These are phyloP conservation scores for Beris chalybata DNA, from an alignment of 2,888 invertebrate species.

Conservation along the genomic window DNA sequence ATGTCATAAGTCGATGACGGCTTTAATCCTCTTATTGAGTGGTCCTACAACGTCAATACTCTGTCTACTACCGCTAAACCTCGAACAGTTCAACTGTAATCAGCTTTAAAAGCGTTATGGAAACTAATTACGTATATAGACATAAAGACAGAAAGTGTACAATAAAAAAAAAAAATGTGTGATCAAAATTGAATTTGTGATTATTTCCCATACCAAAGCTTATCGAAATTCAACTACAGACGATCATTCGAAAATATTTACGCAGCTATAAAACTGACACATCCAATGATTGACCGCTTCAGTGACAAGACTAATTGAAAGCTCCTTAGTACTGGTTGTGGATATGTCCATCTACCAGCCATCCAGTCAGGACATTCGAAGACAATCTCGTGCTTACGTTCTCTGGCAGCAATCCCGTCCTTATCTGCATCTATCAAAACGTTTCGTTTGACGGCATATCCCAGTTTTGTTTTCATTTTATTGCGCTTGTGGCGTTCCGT, in stretches of 20 bases:
- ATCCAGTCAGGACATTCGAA: background rate
- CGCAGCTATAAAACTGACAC: constrained; percentile 29
- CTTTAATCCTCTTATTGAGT: too few relatives aligned
- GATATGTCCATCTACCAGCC: background rate
- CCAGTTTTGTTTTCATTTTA: constrained; percentile 23
- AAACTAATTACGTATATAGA: too few relatives aligned
- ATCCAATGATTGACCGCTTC: constrained; percentile 24
- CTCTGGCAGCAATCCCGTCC: background rate
- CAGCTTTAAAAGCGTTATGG: too few relatives aligned
- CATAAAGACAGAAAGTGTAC: too few relatives aligned
- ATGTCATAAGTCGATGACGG: too few relatives aligned
- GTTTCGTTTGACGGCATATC: constrained; percentile 18
- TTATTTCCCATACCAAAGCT: too few relatives aligned
- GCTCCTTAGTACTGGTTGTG: background rate
- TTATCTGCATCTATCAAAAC: constrained; percentile 20
- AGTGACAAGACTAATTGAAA: constrained; percentile 24
- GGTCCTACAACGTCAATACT: too few relatives aligned
- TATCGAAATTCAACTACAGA: background rate
- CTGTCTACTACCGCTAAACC: too few relatives aligned
- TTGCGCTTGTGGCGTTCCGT: constrained; percentile 21
- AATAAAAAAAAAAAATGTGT: too few relatives aligned
- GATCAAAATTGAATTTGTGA: too few relatives aligned
- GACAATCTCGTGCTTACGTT: constrained; percentile 12
- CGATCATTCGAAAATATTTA: constrained; percentile 21
- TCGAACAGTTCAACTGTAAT: too few relatives aligned